These are phyloP conservation scores for Mus spicilegus DNA, from an alignment of 2,113 vertebrate species.

Conservation along the genomic window DNA sequence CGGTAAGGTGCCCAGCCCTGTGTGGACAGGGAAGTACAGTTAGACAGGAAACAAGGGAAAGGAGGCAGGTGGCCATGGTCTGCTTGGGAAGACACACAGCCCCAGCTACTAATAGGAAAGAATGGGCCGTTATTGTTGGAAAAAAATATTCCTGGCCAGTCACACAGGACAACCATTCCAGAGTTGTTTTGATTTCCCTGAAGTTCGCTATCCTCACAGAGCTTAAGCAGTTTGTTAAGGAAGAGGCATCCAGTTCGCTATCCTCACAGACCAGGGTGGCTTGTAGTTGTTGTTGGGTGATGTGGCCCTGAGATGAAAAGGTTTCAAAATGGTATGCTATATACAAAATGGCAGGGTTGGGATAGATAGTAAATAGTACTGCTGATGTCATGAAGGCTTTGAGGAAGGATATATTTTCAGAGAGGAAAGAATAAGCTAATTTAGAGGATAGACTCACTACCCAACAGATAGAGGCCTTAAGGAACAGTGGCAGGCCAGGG, in stretches of 20 bases:
- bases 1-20: not conserved
- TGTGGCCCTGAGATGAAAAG: not conserved
- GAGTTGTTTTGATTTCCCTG: not conserved
- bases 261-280: not conserved
- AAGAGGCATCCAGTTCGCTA: not conserved
- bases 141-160: not conserved
- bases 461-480: constrained; percentile 45
- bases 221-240: not conserved
- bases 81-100: not conserved
- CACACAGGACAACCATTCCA: not conserved
- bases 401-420: not conserved
- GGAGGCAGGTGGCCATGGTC: not conserved
- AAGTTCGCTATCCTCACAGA: not conserved
- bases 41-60: not conserved
- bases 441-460: not conserved
- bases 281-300: not conserved
- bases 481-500: constrained; percentile 15
- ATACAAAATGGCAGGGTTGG: constrained; percentile 1
- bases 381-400: not conserved
- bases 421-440: not conserved
- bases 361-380: not conserved
- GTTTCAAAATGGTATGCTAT: constrained; percentile 29
- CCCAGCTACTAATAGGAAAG: not conserved
- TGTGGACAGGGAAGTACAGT: not conserved
- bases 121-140: not conserved